Conservation (phyloP, 2,888 invertebrate genomes). For the Oxycera nigricornis region DNA sequence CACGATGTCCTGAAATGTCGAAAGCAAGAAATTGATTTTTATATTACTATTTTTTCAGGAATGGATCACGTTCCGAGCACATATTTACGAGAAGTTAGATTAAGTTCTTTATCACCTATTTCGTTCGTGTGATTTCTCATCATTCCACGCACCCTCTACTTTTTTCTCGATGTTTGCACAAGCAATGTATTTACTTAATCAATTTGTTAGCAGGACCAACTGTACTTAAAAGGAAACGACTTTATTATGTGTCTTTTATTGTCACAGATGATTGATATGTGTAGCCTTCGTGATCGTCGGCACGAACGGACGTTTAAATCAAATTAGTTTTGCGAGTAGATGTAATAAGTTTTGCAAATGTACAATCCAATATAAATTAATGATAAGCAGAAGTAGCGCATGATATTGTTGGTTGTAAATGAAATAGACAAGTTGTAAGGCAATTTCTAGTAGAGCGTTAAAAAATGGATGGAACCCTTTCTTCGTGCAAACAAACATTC, state of each 20-base stretch:
- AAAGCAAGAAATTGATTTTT: too few relatives aligned
- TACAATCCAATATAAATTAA: too few relatives aligned
- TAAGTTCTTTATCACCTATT: neutral
- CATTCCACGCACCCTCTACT: neutral
- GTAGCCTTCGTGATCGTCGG: too few relatives aligned
- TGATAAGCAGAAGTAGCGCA: too few relatives aligned
- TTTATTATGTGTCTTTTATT: neutral
- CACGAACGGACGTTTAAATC: too few relatives aligned
- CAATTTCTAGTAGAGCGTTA: too few relatives aligned
- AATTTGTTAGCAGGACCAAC: neutral
- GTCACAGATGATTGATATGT: neutral
- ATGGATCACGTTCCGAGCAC: neutral
- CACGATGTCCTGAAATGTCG: neutral
- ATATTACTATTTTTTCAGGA: neutral
- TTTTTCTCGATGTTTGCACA: neutral
- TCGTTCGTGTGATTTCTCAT: conserved; percentile 9
- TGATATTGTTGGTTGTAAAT: too few relatives aligned
- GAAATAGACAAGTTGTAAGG: too few relatives aligned
- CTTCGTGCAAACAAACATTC: too few relatives aligned
- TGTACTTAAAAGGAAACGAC: neutral
- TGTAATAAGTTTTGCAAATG: too few relatives aligned
- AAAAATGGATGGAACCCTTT: too few relatives aligned
- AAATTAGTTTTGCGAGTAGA: too few relatives aligned
- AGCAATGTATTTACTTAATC: neutral
- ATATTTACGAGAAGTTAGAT: conserved; percentile 2